These are phyloP conservation scores for Drosophila neotestacea DNA, from an alignment of 2,888 invertebrate species.

Conservation along the genomic window DNA sequence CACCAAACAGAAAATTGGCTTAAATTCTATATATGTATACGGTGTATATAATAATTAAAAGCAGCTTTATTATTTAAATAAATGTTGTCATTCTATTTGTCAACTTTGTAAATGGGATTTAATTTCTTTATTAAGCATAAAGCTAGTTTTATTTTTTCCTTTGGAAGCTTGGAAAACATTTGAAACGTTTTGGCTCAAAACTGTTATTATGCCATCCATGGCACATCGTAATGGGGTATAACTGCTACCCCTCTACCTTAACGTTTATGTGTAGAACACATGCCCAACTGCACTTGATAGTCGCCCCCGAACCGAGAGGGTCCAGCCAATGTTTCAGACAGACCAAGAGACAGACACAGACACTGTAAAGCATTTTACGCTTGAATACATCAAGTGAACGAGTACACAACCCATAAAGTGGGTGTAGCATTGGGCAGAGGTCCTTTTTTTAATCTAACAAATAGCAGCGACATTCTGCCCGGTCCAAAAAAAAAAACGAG, in stretches of 20 bases:
- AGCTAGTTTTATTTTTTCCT: slow-evolving; percentile 7
- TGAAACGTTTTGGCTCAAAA: slow-evolving; percentile 34
- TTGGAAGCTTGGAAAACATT: slow-evolving; percentile 33
- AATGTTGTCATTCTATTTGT: not conserved
- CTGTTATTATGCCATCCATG: slow-evolving; percentile 55
- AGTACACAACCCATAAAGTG: slow-evolving; percentile 41
- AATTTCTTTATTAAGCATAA: slow-evolving; percentile 22
- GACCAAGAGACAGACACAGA: slow-evolving; percentile 48
- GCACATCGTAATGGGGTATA: slow-evolving; percentile 46
- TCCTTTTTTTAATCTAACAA: slow-evolving; percentile 66
- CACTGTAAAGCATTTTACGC: slow-evolving; percentile 73
- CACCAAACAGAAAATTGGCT: slow-evolving; percentile 1
- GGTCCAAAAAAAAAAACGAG: not conserved
- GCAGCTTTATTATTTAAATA: not conserved
- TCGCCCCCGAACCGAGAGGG: slow-evolving; percentile 7
- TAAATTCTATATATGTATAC: slow-evolving; percentile 10
- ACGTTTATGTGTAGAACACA: slow-evolving; percentile 33
- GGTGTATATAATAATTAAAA: not conserved
- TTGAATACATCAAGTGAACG: slow-evolving; percentile 69
- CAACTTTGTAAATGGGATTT: not conserved
- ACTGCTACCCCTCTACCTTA: slow-evolving; percentile 25
- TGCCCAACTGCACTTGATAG: slow-evolving; percentile 60
- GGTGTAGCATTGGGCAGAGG: slow-evolving; percentile 11
- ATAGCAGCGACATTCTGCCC: slow-evolving; percentile 53
- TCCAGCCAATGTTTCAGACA: slow-evolving; percentile 31